Conservation (phyloP, 2,797 vertebrate genomes). For the Glossophaga mutica region DNA sequence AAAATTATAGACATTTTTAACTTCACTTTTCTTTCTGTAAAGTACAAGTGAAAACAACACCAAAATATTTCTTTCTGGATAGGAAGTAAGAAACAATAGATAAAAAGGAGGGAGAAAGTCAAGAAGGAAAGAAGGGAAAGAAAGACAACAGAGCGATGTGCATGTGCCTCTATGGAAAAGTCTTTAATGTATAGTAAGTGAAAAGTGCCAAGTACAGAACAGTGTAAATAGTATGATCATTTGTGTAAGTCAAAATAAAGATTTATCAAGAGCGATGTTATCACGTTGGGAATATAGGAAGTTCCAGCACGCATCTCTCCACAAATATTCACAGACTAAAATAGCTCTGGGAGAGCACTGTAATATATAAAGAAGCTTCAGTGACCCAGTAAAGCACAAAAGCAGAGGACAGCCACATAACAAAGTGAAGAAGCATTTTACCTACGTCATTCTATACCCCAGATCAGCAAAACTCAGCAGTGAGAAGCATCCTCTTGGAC, state of each 20-base stretch:
- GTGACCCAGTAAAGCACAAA: background rate
- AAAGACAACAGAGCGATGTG: background rate
- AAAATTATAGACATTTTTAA: background rate
- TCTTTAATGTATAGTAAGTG: background rate
- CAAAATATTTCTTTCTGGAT: background rate
- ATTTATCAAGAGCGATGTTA: background rate
- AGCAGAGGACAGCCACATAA: background rate
- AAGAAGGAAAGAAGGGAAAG: background rate
- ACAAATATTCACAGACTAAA: background rate
- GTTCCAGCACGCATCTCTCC: background rate
- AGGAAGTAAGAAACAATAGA: background rate
- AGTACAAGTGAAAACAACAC: background rate
- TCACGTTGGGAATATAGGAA: background rate
- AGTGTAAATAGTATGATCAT: background rate
- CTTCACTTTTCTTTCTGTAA: background rate
- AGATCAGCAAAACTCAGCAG: background rate
- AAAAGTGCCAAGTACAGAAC: background rate
- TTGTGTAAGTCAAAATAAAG: background rate
- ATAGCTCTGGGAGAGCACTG: background rate
- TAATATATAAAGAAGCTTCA: background rate
- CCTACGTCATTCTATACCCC: background rate
- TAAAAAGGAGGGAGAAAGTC: background rate
- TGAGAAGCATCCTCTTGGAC: background rate
- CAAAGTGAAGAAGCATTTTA: background rate
- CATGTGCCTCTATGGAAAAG: background rate